These are phyloP conservation scores for Episyrphus balteatus DNA, from an alignment of 1,140 invertebrate species.

Conservation along the genomic window DNA sequence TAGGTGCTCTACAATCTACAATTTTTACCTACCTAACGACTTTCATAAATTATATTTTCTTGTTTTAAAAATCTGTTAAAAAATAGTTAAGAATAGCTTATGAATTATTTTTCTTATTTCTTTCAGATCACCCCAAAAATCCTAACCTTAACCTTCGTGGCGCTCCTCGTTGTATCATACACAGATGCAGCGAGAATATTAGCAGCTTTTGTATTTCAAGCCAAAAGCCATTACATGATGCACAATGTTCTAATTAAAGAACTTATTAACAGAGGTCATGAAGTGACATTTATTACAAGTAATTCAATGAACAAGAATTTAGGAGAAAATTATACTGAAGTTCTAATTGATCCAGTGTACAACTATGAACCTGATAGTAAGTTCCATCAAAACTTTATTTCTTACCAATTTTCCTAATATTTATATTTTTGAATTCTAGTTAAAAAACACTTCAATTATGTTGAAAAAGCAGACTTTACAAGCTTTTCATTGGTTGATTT, in stretches of 20 bases:
- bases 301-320: constrained; percentile 11
- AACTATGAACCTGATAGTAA: constrained; percentile 28
- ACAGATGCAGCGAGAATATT: constrained; percentile 9
- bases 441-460: not conserved
- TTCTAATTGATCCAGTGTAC: constrained; percentile 27
- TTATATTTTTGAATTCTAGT: not conserved
- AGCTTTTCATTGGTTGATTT: constrained; percentile 24
- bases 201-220: constrained; percentile 26
- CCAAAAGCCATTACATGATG: constrained; percentile 29
- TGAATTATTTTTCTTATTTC: too few species aligned
- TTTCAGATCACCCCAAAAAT: too few species aligned
- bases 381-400: not conserved
- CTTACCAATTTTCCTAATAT: not conserved
- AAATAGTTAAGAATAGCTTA: too few species aligned
- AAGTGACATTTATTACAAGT: constrained; percentile 26
- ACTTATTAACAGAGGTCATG: constrained; percentile 20
- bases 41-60: too few species aligned
- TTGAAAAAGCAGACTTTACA: constrained; percentile 14
- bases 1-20: too few species aligned
- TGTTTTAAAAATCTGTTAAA: too few species aligned
- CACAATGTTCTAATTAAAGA: constrained; percentile 22
- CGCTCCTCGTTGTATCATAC: too few species aligned
- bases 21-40: too few species aligned
- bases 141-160: too few species aligned
- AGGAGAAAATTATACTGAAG: constrained; percentile 26